Evolutionary conservation across 2,888 invertebrate species (phyloP).

Genomic region (Nomada ferruginata): DNA sequence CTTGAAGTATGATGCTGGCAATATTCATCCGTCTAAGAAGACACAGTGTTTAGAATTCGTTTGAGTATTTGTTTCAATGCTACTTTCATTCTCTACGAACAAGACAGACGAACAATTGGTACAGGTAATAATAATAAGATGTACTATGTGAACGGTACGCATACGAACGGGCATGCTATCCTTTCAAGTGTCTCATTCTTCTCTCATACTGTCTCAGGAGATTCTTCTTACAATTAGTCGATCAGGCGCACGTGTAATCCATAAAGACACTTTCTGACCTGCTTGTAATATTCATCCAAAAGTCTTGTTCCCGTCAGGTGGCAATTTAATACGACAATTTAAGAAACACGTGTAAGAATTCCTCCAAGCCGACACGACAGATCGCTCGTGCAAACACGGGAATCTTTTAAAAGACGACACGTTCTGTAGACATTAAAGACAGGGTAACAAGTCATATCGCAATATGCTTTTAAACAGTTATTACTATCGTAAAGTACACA

Average conservation of each 20-base stretch:
- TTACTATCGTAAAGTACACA: conserved; percentile 57
- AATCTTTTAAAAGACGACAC: conserved; percentile 65
- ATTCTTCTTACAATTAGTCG: not conserved
- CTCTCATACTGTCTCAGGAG: not conserved
- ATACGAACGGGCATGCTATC: not conserved
- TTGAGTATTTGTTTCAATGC: not conserved
- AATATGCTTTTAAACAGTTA: conserved; percentile 76
- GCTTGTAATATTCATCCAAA: conserved; percentile 10
- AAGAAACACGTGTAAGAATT: conserved; percentile 1
- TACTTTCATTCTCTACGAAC: not conserved
- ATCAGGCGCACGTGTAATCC: not conserved
- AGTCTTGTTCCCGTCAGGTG: not conserved
- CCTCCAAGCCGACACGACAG: not conserved
- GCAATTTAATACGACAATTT: conserved; percentile 8
- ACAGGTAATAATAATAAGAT: not conserved
- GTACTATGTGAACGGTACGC: not conserved
- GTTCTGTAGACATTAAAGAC: conserved; percentile 78
- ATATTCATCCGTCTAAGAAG: not conserved
- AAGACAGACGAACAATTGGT: not conserved
- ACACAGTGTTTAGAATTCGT: not conserved
- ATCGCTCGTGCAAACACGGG: conserved; percentile 28
- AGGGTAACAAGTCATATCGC: conserved; percentile 81
- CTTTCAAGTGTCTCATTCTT: not conserved
- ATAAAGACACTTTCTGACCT: not conserved
- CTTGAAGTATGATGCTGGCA: not conserved